Evolutionary conservation across 2,888 invertebrate genomes (phyloP).

Genomic region (Synergus laeviventris): DNA sequence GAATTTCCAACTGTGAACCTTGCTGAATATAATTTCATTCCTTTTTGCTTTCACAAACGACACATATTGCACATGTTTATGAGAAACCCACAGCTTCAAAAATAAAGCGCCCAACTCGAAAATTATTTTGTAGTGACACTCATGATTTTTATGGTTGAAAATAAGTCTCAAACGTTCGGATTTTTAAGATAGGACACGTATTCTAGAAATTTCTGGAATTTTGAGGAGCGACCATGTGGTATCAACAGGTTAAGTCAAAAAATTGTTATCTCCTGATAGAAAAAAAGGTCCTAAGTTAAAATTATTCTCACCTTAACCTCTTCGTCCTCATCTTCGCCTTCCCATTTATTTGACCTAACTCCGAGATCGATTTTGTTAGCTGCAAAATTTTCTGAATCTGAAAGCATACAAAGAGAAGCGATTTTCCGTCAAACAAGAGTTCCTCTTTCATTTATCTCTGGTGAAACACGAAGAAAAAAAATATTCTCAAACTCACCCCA

Average conservation of each 20-base stretch:
- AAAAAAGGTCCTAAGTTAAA: background rate
- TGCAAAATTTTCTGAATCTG: constrained; percentile 86
- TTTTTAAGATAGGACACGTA: background rate
- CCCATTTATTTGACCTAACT: constrained; percentile 86
- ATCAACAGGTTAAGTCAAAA: constrained; percentile 59
- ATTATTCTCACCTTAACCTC: constrained; percentile 84
- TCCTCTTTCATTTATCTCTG: background rate
- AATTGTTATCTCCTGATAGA: background rate
- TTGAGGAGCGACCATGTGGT: constrained; percentile 61
- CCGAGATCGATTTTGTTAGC: constrained; percentile 80
- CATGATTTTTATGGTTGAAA: background rate
- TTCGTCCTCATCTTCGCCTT: constrained; percentile 92
- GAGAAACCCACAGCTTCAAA: background rate
- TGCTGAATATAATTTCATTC: background rate
- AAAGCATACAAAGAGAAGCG: background rate
- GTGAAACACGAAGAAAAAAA: background rate
- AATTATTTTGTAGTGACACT: background rate
- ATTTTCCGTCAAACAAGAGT: constrained; percentile 1
- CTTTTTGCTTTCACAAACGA: background rate
- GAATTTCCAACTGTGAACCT: background rate
- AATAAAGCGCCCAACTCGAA: background rate
- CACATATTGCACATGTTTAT: too few relatives aligned
- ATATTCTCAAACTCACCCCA: constrained; percentile 12
- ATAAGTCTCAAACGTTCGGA: background rate
- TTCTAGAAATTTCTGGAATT: constrained; percentile 10